Evolutionary conservation across 2,113 vertebrate genomes (phyloP).

Genomic region (Syrmaticus mikado): DNA sequence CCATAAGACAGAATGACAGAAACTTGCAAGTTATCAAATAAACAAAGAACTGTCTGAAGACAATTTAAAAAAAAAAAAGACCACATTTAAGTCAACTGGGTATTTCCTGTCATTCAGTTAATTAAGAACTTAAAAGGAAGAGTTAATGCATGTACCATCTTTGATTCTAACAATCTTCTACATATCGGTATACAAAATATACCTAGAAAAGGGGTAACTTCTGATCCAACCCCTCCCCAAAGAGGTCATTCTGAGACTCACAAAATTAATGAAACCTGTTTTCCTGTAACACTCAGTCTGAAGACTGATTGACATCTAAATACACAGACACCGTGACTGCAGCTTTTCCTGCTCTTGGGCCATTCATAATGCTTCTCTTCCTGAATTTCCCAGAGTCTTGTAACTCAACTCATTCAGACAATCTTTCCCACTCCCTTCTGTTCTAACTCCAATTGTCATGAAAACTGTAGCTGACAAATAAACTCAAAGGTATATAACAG

Average conservation of each 20-base stretch:
- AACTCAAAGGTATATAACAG: neutral
- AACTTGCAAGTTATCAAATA: neutral
- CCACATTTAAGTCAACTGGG: neutral
- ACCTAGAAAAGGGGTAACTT: neutral
- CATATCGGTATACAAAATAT: neutral
- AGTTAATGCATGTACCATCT: neutral
- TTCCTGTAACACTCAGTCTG: neutral
- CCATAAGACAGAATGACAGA: neutral
- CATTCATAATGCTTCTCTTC: neutral
- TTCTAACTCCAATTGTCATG: neutral
- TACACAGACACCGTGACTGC: neutral
- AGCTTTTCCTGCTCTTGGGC: constrained; percentile 5
- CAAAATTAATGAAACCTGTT: constrained; percentile 1
- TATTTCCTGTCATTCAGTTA: neutral
- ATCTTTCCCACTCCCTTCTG: neutral
- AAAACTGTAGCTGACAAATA: neutral
- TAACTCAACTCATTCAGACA: neutral
- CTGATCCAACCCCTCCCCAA: neutral
- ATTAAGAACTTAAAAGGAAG: neutral
- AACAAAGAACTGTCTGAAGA: neutral
- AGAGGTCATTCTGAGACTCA: neutral
- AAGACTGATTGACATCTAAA: constrained; percentile 23
- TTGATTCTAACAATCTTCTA: neutral
- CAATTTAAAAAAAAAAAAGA: neutral
- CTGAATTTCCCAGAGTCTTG: neutral